Percentiles rank a stretch among this genome's conserved stretches.
These are phyloP conservation scores for Lophotriccus pileatus DNA, from an alignment of 2,797 vertebrate genomes.

Conservation along the genomic window DNA sequence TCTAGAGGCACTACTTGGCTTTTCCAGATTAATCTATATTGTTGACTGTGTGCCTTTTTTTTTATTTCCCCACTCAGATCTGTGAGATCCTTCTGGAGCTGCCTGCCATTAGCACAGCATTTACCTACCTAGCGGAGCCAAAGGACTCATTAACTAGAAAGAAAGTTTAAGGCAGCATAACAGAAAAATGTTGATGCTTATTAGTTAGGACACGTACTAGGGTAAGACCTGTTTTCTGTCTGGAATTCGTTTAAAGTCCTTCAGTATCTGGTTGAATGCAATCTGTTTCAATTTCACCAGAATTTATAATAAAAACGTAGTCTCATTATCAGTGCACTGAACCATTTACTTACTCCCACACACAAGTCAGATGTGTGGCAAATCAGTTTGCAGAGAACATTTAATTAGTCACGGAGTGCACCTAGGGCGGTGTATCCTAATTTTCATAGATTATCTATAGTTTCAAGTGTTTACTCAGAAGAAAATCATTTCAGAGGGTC, in stretches of 20 bases:
- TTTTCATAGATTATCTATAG: conserved; percentile 15
- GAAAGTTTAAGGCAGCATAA: neutral
- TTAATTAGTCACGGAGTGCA: conserved; percentile 14
- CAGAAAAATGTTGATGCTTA: neutral
- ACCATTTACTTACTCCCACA: conserved; percentile 22
- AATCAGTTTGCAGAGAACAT: conserved; percentile 22
- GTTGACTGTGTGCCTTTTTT: neutral
- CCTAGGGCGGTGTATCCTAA: neutral
- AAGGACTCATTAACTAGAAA: neutral
- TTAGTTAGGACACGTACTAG: neutral
- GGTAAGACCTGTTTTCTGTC: neutral
- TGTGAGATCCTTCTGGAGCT: neutral
- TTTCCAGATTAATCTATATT: neutral
- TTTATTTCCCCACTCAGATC: neutral
- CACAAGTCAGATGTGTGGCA: neutral
- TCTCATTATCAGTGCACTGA: neutral
- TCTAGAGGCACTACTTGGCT: neutral
- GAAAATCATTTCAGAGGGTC: neutral
- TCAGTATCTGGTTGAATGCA: neutral
- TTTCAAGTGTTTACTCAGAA: conserved; percentile 29
- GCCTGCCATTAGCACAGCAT: neutral
- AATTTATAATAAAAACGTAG: neutral
- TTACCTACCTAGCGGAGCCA: neutral
- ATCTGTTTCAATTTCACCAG: neutral
- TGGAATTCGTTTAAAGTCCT: neutral